Evolutionary conservation across 2,888 invertebrate species (phyloP).

Genomic region (Lasioglossum marginatum): DNA sequence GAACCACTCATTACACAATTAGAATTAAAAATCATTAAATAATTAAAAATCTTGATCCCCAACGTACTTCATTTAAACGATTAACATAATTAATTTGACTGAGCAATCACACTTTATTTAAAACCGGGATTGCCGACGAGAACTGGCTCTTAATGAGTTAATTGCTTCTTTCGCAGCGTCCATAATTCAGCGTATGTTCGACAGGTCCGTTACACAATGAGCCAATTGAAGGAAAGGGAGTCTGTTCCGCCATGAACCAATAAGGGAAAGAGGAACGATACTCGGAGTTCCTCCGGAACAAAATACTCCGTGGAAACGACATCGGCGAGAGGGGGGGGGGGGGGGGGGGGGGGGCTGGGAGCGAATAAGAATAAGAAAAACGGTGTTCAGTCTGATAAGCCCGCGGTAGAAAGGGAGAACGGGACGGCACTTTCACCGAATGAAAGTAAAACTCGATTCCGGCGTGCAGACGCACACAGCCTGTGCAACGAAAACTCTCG

Average conservation of each 20-base stretch:
- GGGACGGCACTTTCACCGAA: slow-evolving; percentile 72
- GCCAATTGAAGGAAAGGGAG: neutral
- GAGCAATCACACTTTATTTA: neutral
- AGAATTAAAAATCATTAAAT: no score
- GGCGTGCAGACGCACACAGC: slow-evolving; percentile 40
- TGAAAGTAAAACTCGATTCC: slow-evolving; percentile 74
- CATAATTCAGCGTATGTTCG: neutral
- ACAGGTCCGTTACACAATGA: neutral
- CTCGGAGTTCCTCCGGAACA: slow-evolving; percentile 42
- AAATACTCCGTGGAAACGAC: slow-evolving; percentile 49
- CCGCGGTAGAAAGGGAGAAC: slow-evolving; percentile 37
- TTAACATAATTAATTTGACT: no score
- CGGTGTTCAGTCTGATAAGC: slow-evolving; percentile 63
- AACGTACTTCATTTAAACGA: no score
- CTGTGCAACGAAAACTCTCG: slow-evolving; percentile 33
- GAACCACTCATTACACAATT: no score
- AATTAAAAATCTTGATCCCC: no score
- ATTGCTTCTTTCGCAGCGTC: neutral
- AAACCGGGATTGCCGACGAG: neutral
- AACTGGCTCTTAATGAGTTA: neutral
- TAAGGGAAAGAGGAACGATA: slow-evolving; percentile 35
- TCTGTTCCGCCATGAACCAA: slow-evolving; percentile 35
- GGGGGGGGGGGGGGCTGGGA: neutral
- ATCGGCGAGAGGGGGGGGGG: no score
- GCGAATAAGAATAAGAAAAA: slow-evolving; percentile 61